Percentiles rank a stretch among this genome's conserved stretches.
phyloP scores from a whole-genome alignment of 1,140 invertebrate species.

The Drosophila watanabei region DNA sequence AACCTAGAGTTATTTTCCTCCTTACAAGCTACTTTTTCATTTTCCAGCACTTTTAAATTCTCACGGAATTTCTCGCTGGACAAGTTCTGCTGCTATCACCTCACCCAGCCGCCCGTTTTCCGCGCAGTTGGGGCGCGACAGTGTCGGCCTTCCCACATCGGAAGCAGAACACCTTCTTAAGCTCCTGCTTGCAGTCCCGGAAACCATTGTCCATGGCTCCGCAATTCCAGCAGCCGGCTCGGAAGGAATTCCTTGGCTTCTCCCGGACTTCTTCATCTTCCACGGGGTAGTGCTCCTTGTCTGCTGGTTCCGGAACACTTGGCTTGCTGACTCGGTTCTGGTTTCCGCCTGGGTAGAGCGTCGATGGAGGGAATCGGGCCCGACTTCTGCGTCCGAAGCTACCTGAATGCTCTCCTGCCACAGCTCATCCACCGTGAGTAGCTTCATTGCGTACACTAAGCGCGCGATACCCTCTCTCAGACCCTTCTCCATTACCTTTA shows the following conservation, averaged over 20 bases:
- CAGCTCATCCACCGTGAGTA: neutral
- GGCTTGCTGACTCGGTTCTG: neutral
- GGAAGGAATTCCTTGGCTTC: neutral
- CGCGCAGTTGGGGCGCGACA: neutral
- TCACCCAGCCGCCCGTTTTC: too few species aligned
- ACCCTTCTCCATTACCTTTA: neutral
- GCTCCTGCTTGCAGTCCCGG: neutral
- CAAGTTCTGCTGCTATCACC: neutral
- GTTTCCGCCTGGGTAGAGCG: neutral
- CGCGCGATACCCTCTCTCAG: neutral
- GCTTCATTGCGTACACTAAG: neutral
- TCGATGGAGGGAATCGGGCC: neutral
- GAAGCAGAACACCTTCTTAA: neutral
- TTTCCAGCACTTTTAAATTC: neutral
- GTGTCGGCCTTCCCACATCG: neutral
- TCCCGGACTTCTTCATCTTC: neutral
- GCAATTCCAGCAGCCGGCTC: neutral
- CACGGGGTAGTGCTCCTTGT: neutral
- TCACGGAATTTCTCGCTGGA: neutral
- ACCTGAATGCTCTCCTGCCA: neutral
- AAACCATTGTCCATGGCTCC: neutral
- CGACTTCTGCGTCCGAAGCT: neutral
- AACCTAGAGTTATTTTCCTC: neutral
- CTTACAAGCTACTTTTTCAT: neutral
- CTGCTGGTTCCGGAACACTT: neutral